Evolutionary conservation across 2,113 vertebrate genomes (phyloP).

Genomic region (Coturnix japonica): DNA sequence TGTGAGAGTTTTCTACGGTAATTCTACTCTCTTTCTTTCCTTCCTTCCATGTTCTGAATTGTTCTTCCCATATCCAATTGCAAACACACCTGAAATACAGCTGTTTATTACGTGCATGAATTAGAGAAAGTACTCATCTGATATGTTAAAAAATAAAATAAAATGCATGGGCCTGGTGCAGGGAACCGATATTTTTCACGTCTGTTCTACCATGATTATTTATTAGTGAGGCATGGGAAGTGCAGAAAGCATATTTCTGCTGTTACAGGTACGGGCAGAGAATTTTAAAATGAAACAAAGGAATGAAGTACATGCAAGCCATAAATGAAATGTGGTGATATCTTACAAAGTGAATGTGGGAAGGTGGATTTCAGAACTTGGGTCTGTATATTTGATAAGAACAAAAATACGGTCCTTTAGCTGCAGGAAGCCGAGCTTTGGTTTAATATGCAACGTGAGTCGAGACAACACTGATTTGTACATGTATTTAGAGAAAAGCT

Average conservation of each 20-base stretch:
- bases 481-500: slow-evolving; percentile 30
- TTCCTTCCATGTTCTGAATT: slow-evolving; percentile 13
- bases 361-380: background rate
- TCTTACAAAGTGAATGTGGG: background rate
- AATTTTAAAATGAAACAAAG: slow-evolving; percentile 19
- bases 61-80: background rate
- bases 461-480: slow-evolving; percentile 19
- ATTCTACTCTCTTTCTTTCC: background rate
- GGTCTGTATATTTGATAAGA: background rate
- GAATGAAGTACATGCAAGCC: background rate
- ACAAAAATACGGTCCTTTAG: background rate
- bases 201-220: background rate
- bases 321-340: background rate
- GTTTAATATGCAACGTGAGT: slow-evolving; percentile 2
- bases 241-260: background rate
- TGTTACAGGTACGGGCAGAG: background rate
- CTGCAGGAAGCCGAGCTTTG: background rate
- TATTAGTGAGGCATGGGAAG: background rate
- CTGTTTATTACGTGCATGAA: background rate
- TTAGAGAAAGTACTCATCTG: background rate
- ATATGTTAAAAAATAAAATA: background rate
- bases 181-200: background rate
- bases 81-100: background rate
- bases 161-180: background rate
- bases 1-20: background rate